These are phyloP conservation scores for Octodon degus DNA, from an alignment of 2,113 vertebrate genomes.

Conservation along the genomic window DNA sequence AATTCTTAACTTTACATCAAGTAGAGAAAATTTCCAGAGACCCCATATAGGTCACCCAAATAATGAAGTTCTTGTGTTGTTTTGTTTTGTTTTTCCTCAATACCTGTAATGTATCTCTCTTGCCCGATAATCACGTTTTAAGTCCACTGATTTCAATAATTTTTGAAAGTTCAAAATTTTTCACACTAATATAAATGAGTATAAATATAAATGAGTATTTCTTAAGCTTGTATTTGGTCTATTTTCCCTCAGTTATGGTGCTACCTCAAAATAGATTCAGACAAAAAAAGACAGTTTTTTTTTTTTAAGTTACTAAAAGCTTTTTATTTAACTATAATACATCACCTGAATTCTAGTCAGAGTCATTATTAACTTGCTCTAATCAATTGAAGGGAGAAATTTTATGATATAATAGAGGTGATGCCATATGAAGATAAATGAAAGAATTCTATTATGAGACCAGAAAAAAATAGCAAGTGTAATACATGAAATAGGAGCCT, in stretches of 20 bases:
- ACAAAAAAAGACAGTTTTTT: background rate
- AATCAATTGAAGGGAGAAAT: background rate
- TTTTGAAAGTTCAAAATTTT: background rate
- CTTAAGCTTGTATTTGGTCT: background rate
- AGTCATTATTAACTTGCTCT: background rate
- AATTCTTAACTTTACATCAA: background rate
- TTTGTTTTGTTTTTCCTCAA: no score
- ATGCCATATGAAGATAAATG: background rate
- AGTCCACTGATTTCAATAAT: background rate
- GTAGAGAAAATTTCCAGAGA: background rate
- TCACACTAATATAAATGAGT: background rate
- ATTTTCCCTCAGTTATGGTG: background rate
- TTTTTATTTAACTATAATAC: background rate
- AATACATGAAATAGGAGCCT: background rate
- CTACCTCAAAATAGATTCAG: background rate
- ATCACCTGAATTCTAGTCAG: background rate
- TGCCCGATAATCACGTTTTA: background rate
- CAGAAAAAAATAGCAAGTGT: background rate
- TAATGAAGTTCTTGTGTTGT: background rate
- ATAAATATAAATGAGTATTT: background rate
- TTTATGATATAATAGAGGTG: background rate
- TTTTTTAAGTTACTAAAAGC: background rate
- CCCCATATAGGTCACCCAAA: background rate
- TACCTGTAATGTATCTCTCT: no score
- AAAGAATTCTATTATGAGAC: background rate